These are phyloP conservation scores for Palloptera scutellata DNA, from an alignment of 2,888 invertebrate genomes.

Conservation along the genomic window DNA sequence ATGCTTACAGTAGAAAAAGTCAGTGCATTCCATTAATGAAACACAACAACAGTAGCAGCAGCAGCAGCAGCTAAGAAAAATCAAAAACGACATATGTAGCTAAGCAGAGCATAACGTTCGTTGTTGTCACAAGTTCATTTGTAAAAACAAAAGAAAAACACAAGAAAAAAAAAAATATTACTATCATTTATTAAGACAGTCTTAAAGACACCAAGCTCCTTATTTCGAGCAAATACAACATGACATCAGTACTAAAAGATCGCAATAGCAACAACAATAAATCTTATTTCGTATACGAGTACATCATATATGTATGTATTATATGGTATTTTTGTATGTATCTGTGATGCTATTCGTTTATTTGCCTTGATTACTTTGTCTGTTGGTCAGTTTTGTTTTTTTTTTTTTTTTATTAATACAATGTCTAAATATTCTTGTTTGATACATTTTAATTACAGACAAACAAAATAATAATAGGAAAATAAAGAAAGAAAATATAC, in stretches of 20 bases:
- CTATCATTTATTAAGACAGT: conserved; percentile 1
- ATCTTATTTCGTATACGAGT: no score
- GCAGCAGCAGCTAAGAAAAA: background rate
- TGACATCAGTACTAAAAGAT: conserved; percentile 2
- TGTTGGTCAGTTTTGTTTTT: background rate
- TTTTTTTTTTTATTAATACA: conserved; percentile 24
- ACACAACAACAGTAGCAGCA: background rate
- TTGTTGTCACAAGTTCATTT: conserved; percentile 12
- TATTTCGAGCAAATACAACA: background rate
- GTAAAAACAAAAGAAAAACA: conserved; percentile 13
- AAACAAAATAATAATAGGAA: conserved; percentile 29
- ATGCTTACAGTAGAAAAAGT: no score
- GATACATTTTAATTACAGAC: conserved; percentile 42
- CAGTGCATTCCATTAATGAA: no score
- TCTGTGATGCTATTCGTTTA: background rate
- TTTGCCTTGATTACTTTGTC: background rate
- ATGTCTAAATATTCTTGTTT: conserved; percentile 32
- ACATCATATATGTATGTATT: background rate
- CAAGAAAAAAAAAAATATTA: background rate
- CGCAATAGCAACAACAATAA: background rate
- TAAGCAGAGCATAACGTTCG: conserved; percentile 42
- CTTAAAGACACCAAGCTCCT: background rate
- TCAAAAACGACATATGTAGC: conserved; percentile 39
- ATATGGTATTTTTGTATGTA: background rate
- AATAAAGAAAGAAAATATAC: conserved; percentile 6